These are phyloP conservation scores for Austrofundulus limnaeus DNA, from an alignment of 2,113 vertebrate species.

Conservation along the genomic window DNA sequence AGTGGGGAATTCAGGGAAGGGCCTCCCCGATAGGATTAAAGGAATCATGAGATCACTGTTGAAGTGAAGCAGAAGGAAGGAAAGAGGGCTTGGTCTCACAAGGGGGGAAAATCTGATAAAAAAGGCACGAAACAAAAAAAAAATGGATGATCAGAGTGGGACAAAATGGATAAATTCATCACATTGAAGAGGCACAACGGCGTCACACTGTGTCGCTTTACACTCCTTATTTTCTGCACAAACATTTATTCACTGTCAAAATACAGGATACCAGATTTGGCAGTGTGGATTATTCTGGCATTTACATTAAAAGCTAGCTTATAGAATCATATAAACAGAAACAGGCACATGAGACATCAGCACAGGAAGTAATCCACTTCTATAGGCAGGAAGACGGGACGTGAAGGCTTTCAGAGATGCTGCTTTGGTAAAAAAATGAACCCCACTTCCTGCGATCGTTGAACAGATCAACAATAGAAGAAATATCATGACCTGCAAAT, in stretches of 20 bases:
- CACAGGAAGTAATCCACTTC: constrained; percentile 47
- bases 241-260: constrained; percentile 62
- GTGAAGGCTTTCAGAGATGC: constrained; percentile 32
- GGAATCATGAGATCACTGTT: constrained; percentile 56
- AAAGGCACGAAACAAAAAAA: constrained; percentile 1
- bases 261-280: constrained; percentile 50
- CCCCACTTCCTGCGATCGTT: constrained; percentile 30
- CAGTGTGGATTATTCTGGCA: constrained; percentile 48
- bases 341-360: constrained; percentile 27
- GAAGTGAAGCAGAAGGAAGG: constrained; percentile 35
- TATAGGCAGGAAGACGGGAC: constrained; percentile 38
- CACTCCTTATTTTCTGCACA: constrained; percentile 30
- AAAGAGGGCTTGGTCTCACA: constrained; percentile 11
- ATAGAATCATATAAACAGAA: constrained; percentile 46
- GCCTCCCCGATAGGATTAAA: constrained; percentile 57
- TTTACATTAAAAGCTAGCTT: constrained; percentile 23
- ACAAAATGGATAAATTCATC: constrained; percentile 5
- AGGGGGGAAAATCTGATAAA: not conserved
- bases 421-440: constrained; percentile 39
- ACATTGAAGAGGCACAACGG: not conserved
- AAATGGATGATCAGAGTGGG: not conserved
- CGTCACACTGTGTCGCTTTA: not conserved
- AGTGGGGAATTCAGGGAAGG: constrained; percentile 55
- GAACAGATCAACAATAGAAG: constrained; percentile 31
- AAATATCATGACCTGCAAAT: constrained; percentile 13